Percentiles rank a stretch among this genome's conserved stretches.
phyloP scores from a whole-genome alignment of 1,140 invertebrate species.

The Conus betulinus region DNA sequence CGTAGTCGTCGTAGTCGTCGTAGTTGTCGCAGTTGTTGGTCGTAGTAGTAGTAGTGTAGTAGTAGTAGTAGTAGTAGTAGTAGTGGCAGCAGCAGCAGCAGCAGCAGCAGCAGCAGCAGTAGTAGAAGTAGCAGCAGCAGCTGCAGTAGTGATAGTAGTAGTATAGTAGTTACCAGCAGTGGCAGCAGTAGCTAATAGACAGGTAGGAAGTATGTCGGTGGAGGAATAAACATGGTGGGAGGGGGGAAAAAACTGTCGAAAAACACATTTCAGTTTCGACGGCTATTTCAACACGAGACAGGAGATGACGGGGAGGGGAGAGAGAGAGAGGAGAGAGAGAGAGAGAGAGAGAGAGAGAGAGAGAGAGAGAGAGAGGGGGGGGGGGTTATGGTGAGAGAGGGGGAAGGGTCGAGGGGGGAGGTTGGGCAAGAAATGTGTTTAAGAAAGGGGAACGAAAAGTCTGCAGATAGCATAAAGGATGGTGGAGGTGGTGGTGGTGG shows the following conservation, averaged over 20 bases:
- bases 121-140: not conserved
- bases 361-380: not conserved
- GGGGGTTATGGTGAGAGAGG: too few species aligned
- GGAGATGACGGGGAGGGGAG: not conserved
- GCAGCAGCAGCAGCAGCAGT: not conserved
- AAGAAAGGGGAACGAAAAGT: too few species aligned
- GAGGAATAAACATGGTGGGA: too few species aligned
- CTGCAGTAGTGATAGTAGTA: not conserved
- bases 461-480: too few species aligned
- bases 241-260: not conserved
- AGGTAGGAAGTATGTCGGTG: too few species aligned
- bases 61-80: not conserved
- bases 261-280: not conserved
- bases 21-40: not conserved
- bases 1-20: too few species aligned
- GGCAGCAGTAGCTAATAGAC: not conserved
- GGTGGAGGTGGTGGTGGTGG: too few species aligned
- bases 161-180: not conserved
- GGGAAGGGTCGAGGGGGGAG: too few species aligned
- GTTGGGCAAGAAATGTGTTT: too few species aligned
- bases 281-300: not conserved
- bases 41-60: not conserved
- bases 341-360: slow-evolving; percentile 7
- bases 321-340: not conserved
- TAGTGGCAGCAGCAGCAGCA: not conserved